A percentile compares a stretch with the other conserved stretches of the same genome.
phyloP scores from a whole-genome alignment of 2,113 vertebrate genomes.

The Zosterops hypoxanthus region DNA sequence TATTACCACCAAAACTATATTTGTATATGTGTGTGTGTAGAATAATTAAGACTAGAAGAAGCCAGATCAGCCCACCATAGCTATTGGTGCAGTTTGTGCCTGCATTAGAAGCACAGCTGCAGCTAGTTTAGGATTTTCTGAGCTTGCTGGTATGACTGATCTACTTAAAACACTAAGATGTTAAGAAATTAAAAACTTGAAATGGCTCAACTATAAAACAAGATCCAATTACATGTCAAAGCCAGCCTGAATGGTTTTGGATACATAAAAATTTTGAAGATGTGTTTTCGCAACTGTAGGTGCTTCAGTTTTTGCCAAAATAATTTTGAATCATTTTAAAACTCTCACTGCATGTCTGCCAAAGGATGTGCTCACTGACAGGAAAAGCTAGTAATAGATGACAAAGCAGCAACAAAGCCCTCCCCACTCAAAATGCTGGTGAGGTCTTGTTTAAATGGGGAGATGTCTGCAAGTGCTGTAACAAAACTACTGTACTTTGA shows the following conservation, averaged over 20 bases:
- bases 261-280: neutral
- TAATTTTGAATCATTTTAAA: neutral
- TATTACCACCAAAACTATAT: neutral
- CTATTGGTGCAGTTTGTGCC: neutral
- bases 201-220: neutral
- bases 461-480: neutral
- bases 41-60: neutral
- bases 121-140: neutral
- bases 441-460: neutral
- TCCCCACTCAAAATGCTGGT: neutral
- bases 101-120: neutral
- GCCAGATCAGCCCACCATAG: neutral
- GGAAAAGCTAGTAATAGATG: constrained; percentile 3
- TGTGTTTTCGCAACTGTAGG: neutral
- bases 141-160: neutral
- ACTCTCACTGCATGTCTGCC: neutral
- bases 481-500: neutral
- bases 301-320: neutral
- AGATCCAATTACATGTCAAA: constrained; percentile 18
- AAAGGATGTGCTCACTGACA: constrained; percentile 22
- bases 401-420: neutral
- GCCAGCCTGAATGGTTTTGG: neutral
- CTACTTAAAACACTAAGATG: neutral
- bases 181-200: constrained; percentile 17
- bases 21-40: too few relatives aligned